These are phyloP conservation scores for Danio rerio DNA, from an alignment of 2,113 vertebrate genomes.

Conservation along the genomic window GRCz12tu NC_133200.1:39474001-39474500, in stretches of 20 bases:
- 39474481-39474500: background rate
- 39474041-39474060: conserved; percentile 9
- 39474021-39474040: conserved; percentile 10
- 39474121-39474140: conserved; percentile 23
- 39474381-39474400: too few species aligned
- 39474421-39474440: background rate
- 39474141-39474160: conserved; percentile 1
- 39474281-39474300: too few species aligned
- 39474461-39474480: background rate
- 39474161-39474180: conserved; percentile 30
- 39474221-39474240: too few species aligned
- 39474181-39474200: conserved; percentile 14
- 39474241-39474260: too few species aligned
- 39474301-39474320: too few species aligned
- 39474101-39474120: conserved; percentile 19
- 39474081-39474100: conserved; percentile 40
- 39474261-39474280: too few species aligned
- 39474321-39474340: too few species aligned
- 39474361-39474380: too few species aligned
- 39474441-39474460: background rate
- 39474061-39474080: conserved; percentile 51
- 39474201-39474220: background rate
- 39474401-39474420: background rate
- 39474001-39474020: conserved; percentile 25
- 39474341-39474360: too few species aligned